phyloP scores from a whole-genome alignment of 2,888 invertebrate species.

The Alviniconcha strummeri region DNA sequence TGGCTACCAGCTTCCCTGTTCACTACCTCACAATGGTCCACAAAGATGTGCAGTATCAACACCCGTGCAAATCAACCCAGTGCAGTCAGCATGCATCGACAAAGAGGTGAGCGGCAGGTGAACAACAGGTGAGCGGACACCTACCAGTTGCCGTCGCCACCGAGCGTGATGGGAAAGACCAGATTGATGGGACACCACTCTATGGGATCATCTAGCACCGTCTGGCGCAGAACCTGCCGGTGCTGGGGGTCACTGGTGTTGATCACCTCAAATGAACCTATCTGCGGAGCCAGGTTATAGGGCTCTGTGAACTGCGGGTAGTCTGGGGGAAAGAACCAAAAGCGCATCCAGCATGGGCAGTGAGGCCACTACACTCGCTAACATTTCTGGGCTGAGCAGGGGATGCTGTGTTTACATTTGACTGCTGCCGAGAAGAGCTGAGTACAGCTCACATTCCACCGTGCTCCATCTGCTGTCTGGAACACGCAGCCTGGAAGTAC shows the following conservation, averaged over 20 bases:
- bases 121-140: background rate
- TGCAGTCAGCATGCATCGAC: too few relatives aligned
- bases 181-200: conserved; percentile 64
- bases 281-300: conserved; percentile 66
- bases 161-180: conserved; percentile 60
- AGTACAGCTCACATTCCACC: too few relatives aligned
- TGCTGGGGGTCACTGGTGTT: conserved; percentile 35
- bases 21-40: too few relatives aligned
- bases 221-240: conserved; percentile 62
- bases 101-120: too few relatives aligned
- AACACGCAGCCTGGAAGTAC: too few relatives aligned
- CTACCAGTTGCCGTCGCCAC: conserved; percentile 65
- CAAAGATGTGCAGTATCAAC: background rate
- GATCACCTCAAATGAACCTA: conserved; percentile 66
- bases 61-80: background rate
- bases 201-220: conserved; percentile 58
- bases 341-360: background rate
- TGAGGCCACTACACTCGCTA: too few relatives aligned
- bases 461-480: too few relatives aligned
- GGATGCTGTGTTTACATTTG: too few relatives aligned
- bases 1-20: too few relatives aligned
- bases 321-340: conserved; percentile 39
- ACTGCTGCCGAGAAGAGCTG: too few relatives aligned
- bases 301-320: conserved; percentile 59
- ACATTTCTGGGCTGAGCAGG: too few relatives aligned